Evolutionary conservation across 2,888 invertebrate genomes (phyloP), one percentile per base, ranked within the genome.

Genomic region (Nyleta sp.): DNA sequence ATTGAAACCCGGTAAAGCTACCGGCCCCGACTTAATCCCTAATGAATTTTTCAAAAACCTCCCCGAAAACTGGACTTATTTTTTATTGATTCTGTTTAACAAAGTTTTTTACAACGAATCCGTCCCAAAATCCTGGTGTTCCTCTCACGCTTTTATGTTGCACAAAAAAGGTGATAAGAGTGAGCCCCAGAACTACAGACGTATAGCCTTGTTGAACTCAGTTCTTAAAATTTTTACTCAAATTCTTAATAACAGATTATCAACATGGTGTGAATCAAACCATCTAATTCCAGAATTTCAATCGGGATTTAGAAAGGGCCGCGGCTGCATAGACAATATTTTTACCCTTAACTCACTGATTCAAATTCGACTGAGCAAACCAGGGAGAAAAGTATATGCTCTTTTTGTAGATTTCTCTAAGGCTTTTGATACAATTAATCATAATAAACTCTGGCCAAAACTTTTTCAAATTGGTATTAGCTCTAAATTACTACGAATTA

Each of bases 31-130:
- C 11, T 5, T 13, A 28, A 42, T 64, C 4, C 40, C 40, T 2
- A 64, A 64, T 42, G 52, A 64, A 40, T 52, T 7, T 28, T 40
- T 22, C 1, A 50, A 42, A 52, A 28, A 52, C n/a, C n/a, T 64
- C 3, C 52, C 52, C 1, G 40, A 40, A 1, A 64, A 64, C n/a
- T 64, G 52, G 52, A 17, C 42, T 38, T 18, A 15, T 18, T 64
- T 24, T 42, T 4, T 62, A n/a, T 20, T 38, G 17, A 38, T 7
- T n/a, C n/a, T 64, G 5, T 64, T 64, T 15, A 64, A 64, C 5
- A 38, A 6, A 17, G n/a, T 62, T n/a, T 10, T 65, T 7, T 6
- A 13, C 7, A 11, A 8, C 6, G 38, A 50, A n/a, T 3, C 20
- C 17, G 38, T 64, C 0, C 62, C 62, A 10, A 8, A 7, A 1